Evolutionary conservation across 1,140 invertebrate species (phyloP).

Genomic region (Pantala flavescens): DNA sequence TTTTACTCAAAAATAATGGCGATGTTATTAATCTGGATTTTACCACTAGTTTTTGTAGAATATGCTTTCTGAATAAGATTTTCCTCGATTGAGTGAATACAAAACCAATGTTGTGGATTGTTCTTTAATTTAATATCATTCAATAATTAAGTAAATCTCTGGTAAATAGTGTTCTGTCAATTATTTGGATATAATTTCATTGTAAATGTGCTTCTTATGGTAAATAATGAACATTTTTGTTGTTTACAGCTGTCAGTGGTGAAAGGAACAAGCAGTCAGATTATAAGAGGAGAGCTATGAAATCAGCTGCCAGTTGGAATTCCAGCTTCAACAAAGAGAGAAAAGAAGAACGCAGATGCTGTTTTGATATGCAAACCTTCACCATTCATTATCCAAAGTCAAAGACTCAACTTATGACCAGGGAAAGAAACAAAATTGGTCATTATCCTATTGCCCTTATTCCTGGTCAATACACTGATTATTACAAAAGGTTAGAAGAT

Average conservation of each 20-base stretch:
- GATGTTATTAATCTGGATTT: too few relatives aligned
- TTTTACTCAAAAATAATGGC: too few relatives aligned
- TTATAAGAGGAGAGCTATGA: constrained; percentile 72
- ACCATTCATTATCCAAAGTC: constrained; percentile 57
- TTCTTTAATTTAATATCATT: too few relatives aligned
- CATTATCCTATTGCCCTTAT: constrained; percentile 84
- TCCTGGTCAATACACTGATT: constrained; percentile 86
- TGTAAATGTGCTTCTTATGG: constrained; percentile 7
- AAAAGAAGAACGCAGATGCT: constrained; percentile 52
- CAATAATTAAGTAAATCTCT: too few relatives aligned
- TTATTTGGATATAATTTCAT: too few relatives aligned
- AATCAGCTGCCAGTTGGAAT: constrained; percentile 84
- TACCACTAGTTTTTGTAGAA: too few relatives aligned
- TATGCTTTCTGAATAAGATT: too few relatives aligned
- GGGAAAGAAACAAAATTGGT: constrained; percentile 44
- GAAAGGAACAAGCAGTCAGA: constrained; percentile 48
- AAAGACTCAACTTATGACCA: constrained; percentile 35
- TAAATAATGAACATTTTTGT: constrained; percentile 16
- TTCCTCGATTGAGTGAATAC: too few relatives aligned
- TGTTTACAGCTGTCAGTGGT: constrained; percentile 35
- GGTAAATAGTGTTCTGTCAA: too few relatives aligned
- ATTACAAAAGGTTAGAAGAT: constrained; percentile 60
- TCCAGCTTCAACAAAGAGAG: constrained; percentile 65
- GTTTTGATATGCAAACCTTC: constrained; percentile 65
- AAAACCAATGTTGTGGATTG: too few relatives aligned